These are phyloP conservation scores for Chromoteleia sp. DNA, from an alignment of 2,888 invertebrate species.

Conservation along the genomic window DNA sequence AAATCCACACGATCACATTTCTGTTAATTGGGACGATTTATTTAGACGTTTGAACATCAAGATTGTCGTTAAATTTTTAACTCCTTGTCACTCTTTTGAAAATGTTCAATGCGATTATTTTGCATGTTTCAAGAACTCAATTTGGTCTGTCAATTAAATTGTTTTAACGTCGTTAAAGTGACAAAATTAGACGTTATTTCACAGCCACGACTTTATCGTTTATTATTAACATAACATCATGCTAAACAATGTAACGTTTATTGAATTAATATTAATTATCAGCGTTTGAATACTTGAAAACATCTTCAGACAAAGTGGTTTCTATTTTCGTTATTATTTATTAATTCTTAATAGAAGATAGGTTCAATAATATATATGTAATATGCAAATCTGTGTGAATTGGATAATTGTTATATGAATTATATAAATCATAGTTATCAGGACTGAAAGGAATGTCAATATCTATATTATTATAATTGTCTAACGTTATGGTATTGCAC, in stretches of 20 bases:
- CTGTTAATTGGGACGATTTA: not conserved
- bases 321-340: constrained; percentile 11
- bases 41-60: not conserved
- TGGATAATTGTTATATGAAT: not conserved
- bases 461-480: not conserved
- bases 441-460: not conserved
- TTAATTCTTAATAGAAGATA: not conserved
- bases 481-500: not conserved
- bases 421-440: not conserved
- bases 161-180: not conserved
- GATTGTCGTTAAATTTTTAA: not conserved
- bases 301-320: constrained; percentile 12
- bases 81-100: not conserved
- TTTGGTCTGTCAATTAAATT: constrained; percentile 23
- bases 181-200: constrained; percentile 13
- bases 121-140: constrained; percentile 21
- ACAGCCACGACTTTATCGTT: constrained; percentile 6
- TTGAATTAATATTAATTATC: constrained; percentile 19
- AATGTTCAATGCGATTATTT: constrained; percentile 2
- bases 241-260: constrained; percentile 19
- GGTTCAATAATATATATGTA: not conserved
- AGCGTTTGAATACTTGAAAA: not conserved
- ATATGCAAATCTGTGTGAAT: not conserved
- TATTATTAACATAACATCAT: constrained; percentile 14
- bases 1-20: not conserved